Percentiles rank a stretch among this genome's conserved stretches.
phyloP scores from a whole-genome alignment of 2,888 invertebrate genomes.

The Drosophila paranaensis region DNA sequence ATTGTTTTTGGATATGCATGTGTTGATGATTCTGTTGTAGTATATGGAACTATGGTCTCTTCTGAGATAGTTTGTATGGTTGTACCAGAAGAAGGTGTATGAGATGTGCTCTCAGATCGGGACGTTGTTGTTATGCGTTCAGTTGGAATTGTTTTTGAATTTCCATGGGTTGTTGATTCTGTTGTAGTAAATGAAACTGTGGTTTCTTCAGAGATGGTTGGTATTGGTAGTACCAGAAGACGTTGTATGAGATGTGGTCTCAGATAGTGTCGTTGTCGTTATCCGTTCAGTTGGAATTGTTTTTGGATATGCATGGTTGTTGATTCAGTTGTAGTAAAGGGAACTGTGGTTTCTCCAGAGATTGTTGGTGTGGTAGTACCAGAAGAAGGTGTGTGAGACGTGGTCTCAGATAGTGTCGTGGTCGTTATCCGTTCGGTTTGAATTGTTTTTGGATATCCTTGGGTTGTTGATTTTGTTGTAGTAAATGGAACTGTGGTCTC shows the following conservation, averaged over 20 bases:
- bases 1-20: not conserved
- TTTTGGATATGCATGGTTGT: too few species aligned
- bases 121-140: not conserved
- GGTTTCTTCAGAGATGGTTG: too few species aligned
- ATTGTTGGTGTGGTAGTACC: too few species aligned
- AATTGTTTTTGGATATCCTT: not conserved
- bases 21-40: not conserved
- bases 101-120: not conserved
- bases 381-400: too few species aligned
- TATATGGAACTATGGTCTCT: not conserved
- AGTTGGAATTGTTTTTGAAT: not conserved
- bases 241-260: too few species aligned
- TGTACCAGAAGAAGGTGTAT: not conserved
- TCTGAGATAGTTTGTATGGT: not conserved
- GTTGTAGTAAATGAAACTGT: not conserved
- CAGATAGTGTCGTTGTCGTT: too few species aligned
- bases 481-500: not conserved
- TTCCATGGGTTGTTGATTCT: not conserved
- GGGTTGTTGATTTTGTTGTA: not conserved
- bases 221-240: too few species aligned
- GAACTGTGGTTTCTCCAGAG: too few species aligned
- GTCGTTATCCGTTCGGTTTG: not conserved
- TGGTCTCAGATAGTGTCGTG: not conserved
- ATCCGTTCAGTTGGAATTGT: too few species aligned
- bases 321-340: too few species aligned